Base-by-base conservation (phyloP, 1,140 invertebrate genomes). In the Orussus abietinus region DNA sequence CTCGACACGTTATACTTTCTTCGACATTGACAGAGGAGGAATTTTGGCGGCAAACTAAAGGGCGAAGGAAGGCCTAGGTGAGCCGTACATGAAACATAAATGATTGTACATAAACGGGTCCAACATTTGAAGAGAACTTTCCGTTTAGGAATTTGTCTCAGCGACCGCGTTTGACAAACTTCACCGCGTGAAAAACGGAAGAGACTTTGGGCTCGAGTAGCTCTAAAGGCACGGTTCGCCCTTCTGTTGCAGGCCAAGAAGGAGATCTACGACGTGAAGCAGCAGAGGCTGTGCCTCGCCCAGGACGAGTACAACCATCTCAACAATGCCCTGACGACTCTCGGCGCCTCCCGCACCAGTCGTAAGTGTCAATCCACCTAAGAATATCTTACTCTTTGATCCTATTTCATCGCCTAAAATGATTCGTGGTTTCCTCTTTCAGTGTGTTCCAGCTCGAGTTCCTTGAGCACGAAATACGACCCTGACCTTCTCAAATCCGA, bases 271-370 rank as follows among this genome's bases (percentile, higher is more conserved):
- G 88, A 93, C 72, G 84, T 98, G 22, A 98, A 97, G 74, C 89
- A 94, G 66, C 90, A 96, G 72, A 82, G 93, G 61, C 73, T 97
- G 37, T 84, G 85, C 54, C 75, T 96, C 50, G 93, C 93, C 25
- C 90, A 96, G 67, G 92, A 96, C 69, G 92, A 98, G 73, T 97
- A 92, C 75, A 90, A 93, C 66, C 89, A 96, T 66, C 80, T 97
- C 4, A 93, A 90, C 72, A 88, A 90, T 64, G 85, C 87, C 11
- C 72, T 92, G 11, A 81, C 82, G n/a, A 89, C 86, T 22, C 76
- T 91, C 36, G 86, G 84, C 26, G 84, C 86, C 30, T 90, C 88
- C 31, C 80, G 87, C 49, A 89, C 86, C 42, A 91, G 88, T 69
- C 77, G 88, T 90, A 74, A 86, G 87, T 88, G 67, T 17, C 15